phyloP scores from a whole-genome alignment of 1,140 invertebrate species.

The Bradysia coprophila region DNA sequence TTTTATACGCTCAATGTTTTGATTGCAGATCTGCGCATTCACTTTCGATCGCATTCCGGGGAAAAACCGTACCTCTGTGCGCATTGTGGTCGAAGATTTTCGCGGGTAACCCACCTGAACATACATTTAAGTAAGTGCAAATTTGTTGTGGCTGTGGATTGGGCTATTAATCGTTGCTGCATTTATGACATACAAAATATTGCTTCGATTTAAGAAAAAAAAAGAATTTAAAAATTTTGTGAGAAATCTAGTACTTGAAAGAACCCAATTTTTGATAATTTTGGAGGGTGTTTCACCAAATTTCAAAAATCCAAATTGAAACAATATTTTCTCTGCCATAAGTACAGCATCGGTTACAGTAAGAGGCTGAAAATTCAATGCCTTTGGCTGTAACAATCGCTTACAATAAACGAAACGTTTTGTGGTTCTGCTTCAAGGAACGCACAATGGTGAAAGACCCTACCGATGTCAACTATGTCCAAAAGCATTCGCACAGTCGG shows the following conservation, averaged over 20 bases:
- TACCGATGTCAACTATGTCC: constrained; percentile 31
- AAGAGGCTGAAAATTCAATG: no score
- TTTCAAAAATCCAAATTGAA: no score
- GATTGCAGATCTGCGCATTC: constrained; percentile 8
- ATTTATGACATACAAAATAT: not conserved
- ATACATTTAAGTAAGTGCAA: constrained; percentile 11
- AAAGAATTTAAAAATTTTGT: no score
- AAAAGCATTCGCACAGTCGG: constrained; percentile 7
- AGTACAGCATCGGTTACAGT: no score
- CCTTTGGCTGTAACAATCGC: not conserved
- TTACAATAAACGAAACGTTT: not conserved
- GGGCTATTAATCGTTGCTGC: no score
- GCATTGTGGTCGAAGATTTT: constrained; percentile 26
- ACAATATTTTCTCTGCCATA: no score
- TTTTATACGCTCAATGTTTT: no score
- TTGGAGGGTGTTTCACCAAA: no score
- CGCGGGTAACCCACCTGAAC: constrained; percentile 17
- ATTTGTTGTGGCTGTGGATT: not conserved
- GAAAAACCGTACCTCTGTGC: constrained; percentile 30
- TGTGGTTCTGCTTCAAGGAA: constrained; percentile 5
- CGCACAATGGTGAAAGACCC: constrained; percentile 34
- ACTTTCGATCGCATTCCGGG: constrained; percentile 29
- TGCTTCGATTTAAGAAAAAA: not conserved
- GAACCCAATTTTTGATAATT: no score
- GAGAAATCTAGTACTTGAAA: no score